Evolutionary conservation across 2,888 invertebrate species (phyloP), one percentile per base, ranked within the genome.

Genomic region (Tenthredo amoena): DNA sequence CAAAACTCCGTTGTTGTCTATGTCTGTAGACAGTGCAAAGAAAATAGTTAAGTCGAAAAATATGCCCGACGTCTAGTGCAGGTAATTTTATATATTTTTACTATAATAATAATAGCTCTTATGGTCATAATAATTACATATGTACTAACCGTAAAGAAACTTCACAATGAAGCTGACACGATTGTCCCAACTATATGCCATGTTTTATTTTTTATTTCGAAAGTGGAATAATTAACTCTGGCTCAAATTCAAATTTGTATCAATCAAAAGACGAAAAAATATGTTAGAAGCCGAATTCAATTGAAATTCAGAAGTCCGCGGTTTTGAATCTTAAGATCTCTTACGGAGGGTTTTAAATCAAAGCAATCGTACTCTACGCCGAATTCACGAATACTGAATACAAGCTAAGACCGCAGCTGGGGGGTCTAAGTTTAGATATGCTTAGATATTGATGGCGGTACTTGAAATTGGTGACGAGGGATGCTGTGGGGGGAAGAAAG

Each of bases 161-260:
- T 96, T 96, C 89, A 97, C 97, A 92, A 97, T 96, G 94, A 97
- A 97, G 92, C 95, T 96, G 88, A 97, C 97, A 92, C 97, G 95
- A 94, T 96, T 97, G 92, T 97, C 97, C 97, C 97, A 97, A 91
- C 96, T 95, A 94, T 97, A 97, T 86, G 97, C 96, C 97, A 97
- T 97, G 86, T 87, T 87, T 84, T 85, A n/a, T 40, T 81, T 21
- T 31, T 50, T 47, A 15, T 50, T 47, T 77, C 12, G 47, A 18
- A 47, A 77, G n/a, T 18, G 18, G 50, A 50, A 77, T 31, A 37
- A 43, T 43, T 3, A 43, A 37, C 4, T 43, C n/a, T 2, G 31
- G 1, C 68, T 18, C 18, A 6, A 58, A 79, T 34, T 34, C 10
- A 4, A 34, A 18, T 58, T 31, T 58, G 4, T 34, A 79, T 79